These are phyloP conservation scores for Philopotamus ludificatus DNA, from an alignment of 1,140 invertebrate genomes.

Conservation along the genomic window DNA sequence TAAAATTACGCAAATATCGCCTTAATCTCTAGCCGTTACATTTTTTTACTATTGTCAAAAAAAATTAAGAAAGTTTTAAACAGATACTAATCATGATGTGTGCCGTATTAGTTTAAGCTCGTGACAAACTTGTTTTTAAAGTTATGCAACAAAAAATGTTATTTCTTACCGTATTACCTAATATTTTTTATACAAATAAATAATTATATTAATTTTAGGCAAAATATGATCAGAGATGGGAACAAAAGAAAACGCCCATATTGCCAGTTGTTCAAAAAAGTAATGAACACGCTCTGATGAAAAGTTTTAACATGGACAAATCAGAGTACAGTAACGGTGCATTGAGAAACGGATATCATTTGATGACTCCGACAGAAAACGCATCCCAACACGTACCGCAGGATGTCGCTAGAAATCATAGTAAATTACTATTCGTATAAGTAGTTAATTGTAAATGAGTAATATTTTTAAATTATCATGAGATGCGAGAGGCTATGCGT, in stretches of 20 bases:
- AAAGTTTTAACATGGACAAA: slow-evolving; percentile 39
- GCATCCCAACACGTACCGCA: slow-evolving; percentile 29
- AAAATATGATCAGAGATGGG: slow-evolving; percentile 68
- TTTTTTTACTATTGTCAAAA: no score
- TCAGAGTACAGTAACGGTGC: slow-evolving; percentile 37
- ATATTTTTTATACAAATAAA: no score
- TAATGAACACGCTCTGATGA: slow-evolving; percentile 33
- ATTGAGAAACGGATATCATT: slow-evolving; percentile 35
- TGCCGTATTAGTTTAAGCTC: no score
- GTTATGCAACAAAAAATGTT: slow-evolving; percentile 5
- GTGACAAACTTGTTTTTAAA: slow-evolving; percentile 14
- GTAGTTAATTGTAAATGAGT: not conserved
- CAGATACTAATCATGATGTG: no score
- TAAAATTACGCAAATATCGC: no score
- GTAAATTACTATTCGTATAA: slow-evolving; percentile 40
- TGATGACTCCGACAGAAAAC: slow-evolving; percentile 23
- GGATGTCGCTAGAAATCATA: slow-evolving; percentile 35
- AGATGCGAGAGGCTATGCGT: not conserved
- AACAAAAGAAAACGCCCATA: slow-evolving; percentile 55
- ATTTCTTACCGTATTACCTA: not conserved
- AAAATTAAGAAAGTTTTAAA: no score
- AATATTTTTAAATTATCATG: not conserved
- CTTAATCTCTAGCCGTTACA: no score
- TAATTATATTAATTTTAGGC: slow-evolving; percentile 56
- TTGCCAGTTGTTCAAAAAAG: slow-evolving; percentile 49